Evolutionary conservation across 30 jellyfish, hydroid and myxozoan genomes (phyloP), one percentile per base, ranked within the genome.

Genomic region (Sanderia malayensis): DNA sequence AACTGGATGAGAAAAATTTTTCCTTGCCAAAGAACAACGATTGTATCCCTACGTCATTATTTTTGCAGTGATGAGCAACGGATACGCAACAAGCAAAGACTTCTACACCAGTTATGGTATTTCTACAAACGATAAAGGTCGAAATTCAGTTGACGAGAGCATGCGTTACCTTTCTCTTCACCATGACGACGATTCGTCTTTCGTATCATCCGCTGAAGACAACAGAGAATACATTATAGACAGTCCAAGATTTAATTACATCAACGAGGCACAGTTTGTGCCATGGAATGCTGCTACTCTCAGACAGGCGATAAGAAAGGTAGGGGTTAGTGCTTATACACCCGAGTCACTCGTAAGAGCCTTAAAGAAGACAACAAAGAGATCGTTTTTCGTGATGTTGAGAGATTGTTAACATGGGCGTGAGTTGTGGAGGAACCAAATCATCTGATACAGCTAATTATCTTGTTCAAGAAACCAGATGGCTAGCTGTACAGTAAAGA

Each of bases 161-260:
- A 34, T 76, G 31, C 88, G 79, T 2, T 76, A 76, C 29, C 31
- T 76, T 18, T 76, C 88, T 21, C 52, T 76, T 47, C 88, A 76
- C 18, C 80, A 76, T 61, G 88, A 76, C 37, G 1, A 47, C 22
- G n/a, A n/a, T n/a, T n/a, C n/a, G n/a, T 29, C 67, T 19, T 76
- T 80, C 9, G 27, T 37, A 23, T 20, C 31, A 17, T 76, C 88
- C n/a, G 31, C 33, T 44, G 88, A 76, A 61, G 88, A 63, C 17
- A 30, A 71, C 57, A 61, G 71, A 37, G 88, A 76, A 41, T 76
- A 62, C 67, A 19, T 76, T 76, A 76, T 76, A 9, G 88, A 76
- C 28, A 76, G 78, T 23, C 80, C 88, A n/a, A 61, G 88, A 28
- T 76, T 58, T 31, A 76, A 44, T 26, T 76, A 76, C 64, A 37